Evolutionary conservation across 2,797 vertebrate species (phyloP), one percentile per base, ranked within the genome.

Genomic region (Crocodylus rhombifer): DNA sequence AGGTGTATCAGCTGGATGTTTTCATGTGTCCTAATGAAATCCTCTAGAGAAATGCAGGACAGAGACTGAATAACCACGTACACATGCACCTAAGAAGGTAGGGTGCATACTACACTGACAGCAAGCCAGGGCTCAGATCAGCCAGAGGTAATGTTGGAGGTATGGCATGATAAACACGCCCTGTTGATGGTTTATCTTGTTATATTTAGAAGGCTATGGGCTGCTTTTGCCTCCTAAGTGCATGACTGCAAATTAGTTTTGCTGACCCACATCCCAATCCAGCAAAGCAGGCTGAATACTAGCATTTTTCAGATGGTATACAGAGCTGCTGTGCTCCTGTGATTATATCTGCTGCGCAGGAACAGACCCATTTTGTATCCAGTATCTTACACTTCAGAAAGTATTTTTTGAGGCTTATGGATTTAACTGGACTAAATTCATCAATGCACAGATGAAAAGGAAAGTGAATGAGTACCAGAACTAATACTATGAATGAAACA

Each of bases 361-460:
- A 94, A 94, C 93, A 93, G 95, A 91, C 92, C 94, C 93, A 87
- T 33, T 79, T 84, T 65, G 88, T 80, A 78, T 80, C 92, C 92
- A 80, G 42, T 82, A 57, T 18, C 76, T 91, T 67, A 91, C 61
- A 77, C 73, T 79, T 92, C 55, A 88, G 76, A 90, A 17, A 91
- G 76, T 79, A 88, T 30, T 92, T 88, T 85, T 84, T 67, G 87
- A 92, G 90, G 64, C 63, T 87, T 62, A 56, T 63, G 80, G 81
- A 80, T 91, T 87, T 90, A 63, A 87, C 95, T 65, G 92, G 94
- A 97, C 94, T 93, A 95, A 93, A 94, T 65, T 89, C 84, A 88
- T 42, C 87, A 97, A 86, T 92, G 82, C 90, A 95, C 11, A 17
- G 81, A 69, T 69, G 84, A 92, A 95, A 96, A 95, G 86, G 87